Percentiles rank a stretch among this genome's conserved stretches.
phyloP scores from a whole-genome alignment of 2,797 vertebrate genomes.

The Cyclopterus lumpus region DNA sequence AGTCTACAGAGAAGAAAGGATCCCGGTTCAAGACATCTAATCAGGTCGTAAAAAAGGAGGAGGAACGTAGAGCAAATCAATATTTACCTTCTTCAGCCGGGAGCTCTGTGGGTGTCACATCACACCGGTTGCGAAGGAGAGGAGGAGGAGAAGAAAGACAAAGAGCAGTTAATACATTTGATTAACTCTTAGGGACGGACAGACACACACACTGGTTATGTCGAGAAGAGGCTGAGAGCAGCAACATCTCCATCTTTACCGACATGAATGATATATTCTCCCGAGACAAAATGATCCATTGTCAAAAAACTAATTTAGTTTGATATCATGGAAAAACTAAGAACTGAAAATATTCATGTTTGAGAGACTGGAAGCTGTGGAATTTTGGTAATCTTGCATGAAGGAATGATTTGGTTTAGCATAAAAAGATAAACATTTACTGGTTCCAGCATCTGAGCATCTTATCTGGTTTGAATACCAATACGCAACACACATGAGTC shows the following conservation, averaged over 20 bases:
- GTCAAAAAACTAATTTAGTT: neutral
- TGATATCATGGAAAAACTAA: neutral
- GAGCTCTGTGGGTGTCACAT: conserved; percentile 86
- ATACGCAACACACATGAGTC: conserved; percentile 63
- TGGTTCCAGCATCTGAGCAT: no score
- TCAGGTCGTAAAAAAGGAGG: conserved; percentile 64
- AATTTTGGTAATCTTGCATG: neutral
- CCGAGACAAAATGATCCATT: neutral
- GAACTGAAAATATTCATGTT: neutral
- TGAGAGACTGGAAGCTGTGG: neutral
- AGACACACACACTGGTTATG: conserved; percentile 14
- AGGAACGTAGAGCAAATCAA: conserved; percentile 77
- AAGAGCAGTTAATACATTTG: conserved; percentile 67
- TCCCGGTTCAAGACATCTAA: conserved; percentile 49
- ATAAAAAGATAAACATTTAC: no score
- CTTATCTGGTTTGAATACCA: conserved; percentile 30
- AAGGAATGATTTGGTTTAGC: no score
- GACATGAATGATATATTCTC: neutral
- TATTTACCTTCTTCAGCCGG: conserved; percentile 95
- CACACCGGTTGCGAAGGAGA: conserved; percentile 48
- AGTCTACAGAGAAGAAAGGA: conserved; percentile 59
- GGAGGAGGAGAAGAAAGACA: conserved; percentile 30
- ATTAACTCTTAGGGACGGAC: conserved; percentile 37
- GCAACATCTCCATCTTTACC: neutral
- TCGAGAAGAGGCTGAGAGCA: conserved; percentile 21